Conservation (phyloP, 1,140 invertebrate species). For the Phocides pigmalion region DNA sequence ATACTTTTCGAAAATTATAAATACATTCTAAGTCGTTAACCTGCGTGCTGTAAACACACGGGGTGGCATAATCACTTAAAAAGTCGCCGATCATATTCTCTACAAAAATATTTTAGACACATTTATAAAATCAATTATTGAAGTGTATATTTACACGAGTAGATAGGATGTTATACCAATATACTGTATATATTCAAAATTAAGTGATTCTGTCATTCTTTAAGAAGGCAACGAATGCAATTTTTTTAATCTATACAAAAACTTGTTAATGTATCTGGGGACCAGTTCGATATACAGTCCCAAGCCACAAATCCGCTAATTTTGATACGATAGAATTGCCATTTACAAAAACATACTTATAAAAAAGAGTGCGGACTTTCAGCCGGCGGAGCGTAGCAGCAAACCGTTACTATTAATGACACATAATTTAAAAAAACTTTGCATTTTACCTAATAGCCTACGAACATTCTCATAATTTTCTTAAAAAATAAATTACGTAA, state of each 20-base stretch:
- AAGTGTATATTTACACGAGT: neutral
- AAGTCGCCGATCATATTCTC: neutral
- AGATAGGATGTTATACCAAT: neutral
- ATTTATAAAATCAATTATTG: neutral
- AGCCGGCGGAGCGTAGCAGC: too few species aligned
- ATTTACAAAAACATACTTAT: too few species aligned
- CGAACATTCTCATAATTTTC: too few species aligned
- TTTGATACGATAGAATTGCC: neutral
- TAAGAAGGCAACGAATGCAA: neutral
- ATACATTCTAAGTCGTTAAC: too few species aligned
- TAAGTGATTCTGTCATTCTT: constrained; percentile 6
- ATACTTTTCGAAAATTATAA: neutral
- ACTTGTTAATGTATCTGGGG: neutral
- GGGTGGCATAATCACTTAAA: constrained; percentile 1
- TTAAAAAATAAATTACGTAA: too few species aligned
- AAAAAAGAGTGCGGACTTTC: too few species aligned
- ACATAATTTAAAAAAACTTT: too few species aligned
- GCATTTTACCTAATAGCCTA: too few species aligned
- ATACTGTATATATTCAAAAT: neutral
- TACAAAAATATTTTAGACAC: neutral
- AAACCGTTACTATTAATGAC: too few species aligned
- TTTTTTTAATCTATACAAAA: neutral
- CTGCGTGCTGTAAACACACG: neutral
- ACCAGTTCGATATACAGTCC: neutral
- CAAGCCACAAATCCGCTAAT: neutral